Percentiles rank a stretch among this genome's conserved stretches.
Evolutionary conservation across 2,113 vertebrate genomes (phyloP).

Genomic region (Cebus imitator): DNA sequence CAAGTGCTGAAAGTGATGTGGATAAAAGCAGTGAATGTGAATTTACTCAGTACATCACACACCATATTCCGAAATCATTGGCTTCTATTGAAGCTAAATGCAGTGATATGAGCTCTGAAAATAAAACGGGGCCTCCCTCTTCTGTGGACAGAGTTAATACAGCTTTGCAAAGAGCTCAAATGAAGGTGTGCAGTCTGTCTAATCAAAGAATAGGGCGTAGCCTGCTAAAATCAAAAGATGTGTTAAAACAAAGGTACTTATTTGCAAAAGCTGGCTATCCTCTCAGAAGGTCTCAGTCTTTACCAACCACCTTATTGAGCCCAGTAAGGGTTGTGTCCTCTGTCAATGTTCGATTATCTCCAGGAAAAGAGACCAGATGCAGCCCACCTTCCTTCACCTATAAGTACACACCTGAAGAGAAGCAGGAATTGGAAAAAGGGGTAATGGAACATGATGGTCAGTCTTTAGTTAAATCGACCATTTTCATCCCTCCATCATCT

Average conservation of each 20-base stretch:
- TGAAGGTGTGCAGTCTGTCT: slow-evolving; percentile 76
- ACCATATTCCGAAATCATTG: slow-evolving; percentile 84
- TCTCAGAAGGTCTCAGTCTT: slow-evolving; percentile 92
- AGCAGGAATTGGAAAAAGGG: slow-evolving; percentile 58
- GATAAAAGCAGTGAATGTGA: slow-evolving; percentile 79
- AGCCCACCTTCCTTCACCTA: slow-evolving; percentile 91
- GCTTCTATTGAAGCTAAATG: slow-evolving; percentile 71
- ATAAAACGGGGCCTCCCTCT: slow-evolving; percentile 9
- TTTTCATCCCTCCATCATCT: slow-evolving; percentile 84
- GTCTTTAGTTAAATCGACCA: slow-evolving; percentile 82
- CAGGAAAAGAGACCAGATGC: slow-evolving; percentile 87
- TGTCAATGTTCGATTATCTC: slow-evolving; percentile 91
- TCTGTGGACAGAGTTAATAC: slow-evolving; percentile 80
- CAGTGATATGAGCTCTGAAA: slow-evolving; percentile 32
- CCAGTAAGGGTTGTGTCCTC: slow-evolving; percentile 93
- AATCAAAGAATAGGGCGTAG: slow-evolving; percentile 76
- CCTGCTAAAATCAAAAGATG: slow-evolving; percentile 82
- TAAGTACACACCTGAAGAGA: slow-evolving; percentile 84
- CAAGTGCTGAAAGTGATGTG: slow-evolving; percentile 72
- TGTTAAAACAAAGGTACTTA: slow-evolving; percentile 81
- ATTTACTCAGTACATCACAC: slow-evolving; percentile 85
- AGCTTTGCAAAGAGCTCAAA: slow-evolving; percentile 88
- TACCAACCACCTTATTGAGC: slow-evolving; percentile 89
- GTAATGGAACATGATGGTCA: slow-evolving; percentile 47
- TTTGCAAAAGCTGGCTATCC: slow-evolving; percentile 82